Evolutionary conservation across 2,888 invertebrate species (phyloP).

Genomic region (Drosophila rellima): DNA sequence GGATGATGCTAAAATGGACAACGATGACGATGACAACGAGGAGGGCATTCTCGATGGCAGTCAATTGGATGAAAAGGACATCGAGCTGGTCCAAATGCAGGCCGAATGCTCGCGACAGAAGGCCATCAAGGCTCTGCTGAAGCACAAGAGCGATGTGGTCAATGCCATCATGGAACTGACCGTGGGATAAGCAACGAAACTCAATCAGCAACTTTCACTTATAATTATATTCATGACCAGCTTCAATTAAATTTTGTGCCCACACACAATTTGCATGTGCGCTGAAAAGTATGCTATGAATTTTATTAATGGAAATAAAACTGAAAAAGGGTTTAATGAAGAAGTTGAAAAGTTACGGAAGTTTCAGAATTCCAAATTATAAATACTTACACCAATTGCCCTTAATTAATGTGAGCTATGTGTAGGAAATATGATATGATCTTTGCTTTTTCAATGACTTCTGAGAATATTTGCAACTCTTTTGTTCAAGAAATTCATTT

Average conservation of each 20-base stretch:
- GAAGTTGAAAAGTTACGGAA: too few relatives aligned
- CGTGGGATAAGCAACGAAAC: slow-evolving; percentile 17
- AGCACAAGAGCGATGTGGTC: slow-evolving; percentile 64
- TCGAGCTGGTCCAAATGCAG: slow-evolving; percentile 67
- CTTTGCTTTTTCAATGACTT: not conserved
- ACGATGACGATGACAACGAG: slow-evolving; percentile 9
- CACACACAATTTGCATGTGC: slow-evolving; percentile 1
- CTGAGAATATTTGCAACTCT: not conserved
- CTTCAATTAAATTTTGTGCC: not conserved
- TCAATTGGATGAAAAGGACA: slow-evolving; percentile 54
- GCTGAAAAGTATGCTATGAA: not conserved
- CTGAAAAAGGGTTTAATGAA: not conserved
- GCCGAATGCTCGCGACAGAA: slow-evolving; percentile 53
- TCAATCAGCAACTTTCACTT: not conserved
- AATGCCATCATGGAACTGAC: slow-evolving; percentile 73
- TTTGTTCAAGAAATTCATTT: slow-evolving; percentile 11
- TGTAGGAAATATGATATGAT: not conserved
- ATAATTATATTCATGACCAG: not conserved
- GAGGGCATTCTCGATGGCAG: slow-evolving; percentile 5
- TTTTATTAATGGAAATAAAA: slow-evolving; percentile 4
- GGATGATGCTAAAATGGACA: not conserved
- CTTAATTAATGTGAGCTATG: not conserved
- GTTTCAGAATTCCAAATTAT: slow-evolving; percentile 11
- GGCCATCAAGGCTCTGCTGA: slow-evolving; percentile 56
- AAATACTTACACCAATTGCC: slow-evolving; percentile 3